Evolutionary conservation across 2,888 invertebrate species (phyloP), one percentile per base, ranked within the genome.

Genomic region (Linyphia triangularis): DNA sequence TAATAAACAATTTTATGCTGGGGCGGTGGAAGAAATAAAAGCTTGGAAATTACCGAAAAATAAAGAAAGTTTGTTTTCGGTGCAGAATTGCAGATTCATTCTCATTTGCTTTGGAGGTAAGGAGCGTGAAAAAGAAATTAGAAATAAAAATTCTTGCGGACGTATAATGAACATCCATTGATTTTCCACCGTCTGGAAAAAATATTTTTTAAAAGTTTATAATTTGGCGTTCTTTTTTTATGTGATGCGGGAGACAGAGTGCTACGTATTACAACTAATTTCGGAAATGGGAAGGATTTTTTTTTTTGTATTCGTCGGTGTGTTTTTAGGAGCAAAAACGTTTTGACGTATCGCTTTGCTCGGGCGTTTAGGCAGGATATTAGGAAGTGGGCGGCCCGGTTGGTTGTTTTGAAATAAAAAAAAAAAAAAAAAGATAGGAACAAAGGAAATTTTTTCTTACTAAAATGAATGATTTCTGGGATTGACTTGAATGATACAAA

Each of bases 91-190:
- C 67, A 67, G 51, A 79, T 43, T 65, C 67, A 67, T 67, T 79
- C 78, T 79, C 78, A 79, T 79, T 67, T 79, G 59, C 59, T 59
- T 33, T 67, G n/a, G 78, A 28, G 30, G 51, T 24, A 24, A 61
- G 51, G 37, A 77, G 61, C 77, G 84, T 77, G 75, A 85, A 65
- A 51, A 9, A n/a, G 61, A 22, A 28, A 63, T 40, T 67, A 51
- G 19, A 43, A 37, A 75, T 73, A 73, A 67, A 69, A 67, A 16
- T 2, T 4, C 26, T 10, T n/a, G 7, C 16, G 30, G 33, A 65
- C 9, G 57, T 59, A 40, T 77, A 85, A 85, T 85, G 84, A 85
- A 85, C 67, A 69, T 85, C 33, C 30, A 82, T 82, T 82, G 82
- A 72, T 82, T 82, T 82, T 81, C 30, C 22, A 33, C 77, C 16